Conservation (phyloP, 1,140 invertebrate genomes). For the Sipha flava region DNA sequence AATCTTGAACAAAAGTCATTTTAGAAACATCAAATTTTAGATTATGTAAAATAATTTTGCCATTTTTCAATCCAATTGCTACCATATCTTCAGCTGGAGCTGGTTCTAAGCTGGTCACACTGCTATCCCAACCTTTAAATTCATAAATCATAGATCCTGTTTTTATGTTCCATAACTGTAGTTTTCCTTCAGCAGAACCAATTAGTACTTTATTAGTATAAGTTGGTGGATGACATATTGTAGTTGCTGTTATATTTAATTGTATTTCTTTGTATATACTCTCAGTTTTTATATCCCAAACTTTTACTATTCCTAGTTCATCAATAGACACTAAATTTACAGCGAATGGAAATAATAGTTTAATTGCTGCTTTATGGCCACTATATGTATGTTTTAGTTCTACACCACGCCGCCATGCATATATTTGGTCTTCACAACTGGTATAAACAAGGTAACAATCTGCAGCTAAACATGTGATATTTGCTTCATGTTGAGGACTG, state of each 20-base stretch:
- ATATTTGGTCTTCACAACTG: constrained; percentile 58
- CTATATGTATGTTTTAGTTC: constrained; percentile 75
- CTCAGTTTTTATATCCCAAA: constrained; percentile 79
- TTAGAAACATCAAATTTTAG: constrained; percentile 75
- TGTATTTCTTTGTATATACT: constrained; percentile 56
- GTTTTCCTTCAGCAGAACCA: constrained; percentile 74
- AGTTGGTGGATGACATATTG: constrained; percentile 77
- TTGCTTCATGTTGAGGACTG: constrained; percentile 66
- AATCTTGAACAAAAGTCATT: constrained; percentile 83
- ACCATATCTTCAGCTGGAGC: constrained; percentile 85
- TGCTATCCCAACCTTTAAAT: constrained; percentile 67
- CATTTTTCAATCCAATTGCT: constrained; percentile 73
- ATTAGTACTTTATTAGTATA: constrained; percentile 94
- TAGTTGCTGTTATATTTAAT: constrained; percentile 59
- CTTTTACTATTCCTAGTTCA: constrained; percentile 61
- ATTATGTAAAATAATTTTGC: constrained; percentile 81
- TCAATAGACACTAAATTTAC: constrained; percentile 78
- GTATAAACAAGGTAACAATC: constrained; percentile 79
- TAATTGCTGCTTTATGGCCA: constrained; percentile 65
- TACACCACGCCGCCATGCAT: constrained; percentile 77
- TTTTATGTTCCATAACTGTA: constrained; percentile 88
- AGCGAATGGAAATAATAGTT: constrained; percentile 78
- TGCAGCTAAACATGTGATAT: constrained; percentile 72
- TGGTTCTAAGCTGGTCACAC: constrained; percentile 59
- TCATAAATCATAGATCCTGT: constrained; percentile 67